Percentiles rank a stretch among this genome's conserved stretches.
Conservation (phyloP, 1,140 invertebrate species). For the Leptinotarsa undecemlineata region DNA sequence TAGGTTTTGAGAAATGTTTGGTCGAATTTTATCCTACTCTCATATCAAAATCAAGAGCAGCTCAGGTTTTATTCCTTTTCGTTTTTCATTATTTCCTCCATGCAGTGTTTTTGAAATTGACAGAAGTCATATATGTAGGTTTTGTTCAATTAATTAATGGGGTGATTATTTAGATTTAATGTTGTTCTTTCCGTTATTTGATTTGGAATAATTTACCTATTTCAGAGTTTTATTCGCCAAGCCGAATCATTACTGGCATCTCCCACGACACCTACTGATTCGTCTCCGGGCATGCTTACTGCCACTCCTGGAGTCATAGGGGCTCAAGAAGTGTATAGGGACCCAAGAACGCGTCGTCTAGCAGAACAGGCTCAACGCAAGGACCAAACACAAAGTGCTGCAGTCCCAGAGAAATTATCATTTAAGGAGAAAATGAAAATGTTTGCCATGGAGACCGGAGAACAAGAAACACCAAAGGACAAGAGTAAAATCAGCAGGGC, state of each 20-base stretch:
- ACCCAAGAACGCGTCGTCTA: conserved; percentile 79
- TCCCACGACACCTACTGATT: conserved; percentile 68
- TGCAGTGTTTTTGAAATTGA: too few species aligned
- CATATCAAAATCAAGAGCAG: too few species aligned
- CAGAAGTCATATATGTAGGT: too few species aligned
- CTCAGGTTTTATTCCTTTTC: too few species aligned
- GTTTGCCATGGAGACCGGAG: conserved; percentile 92
- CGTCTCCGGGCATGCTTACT: conserved; percentile 57
- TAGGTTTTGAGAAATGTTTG: too few species aligned
- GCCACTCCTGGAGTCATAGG: conserved; percentile 91
- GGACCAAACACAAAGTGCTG: conserved; percentile 63
- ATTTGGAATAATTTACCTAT: conserved; percentile 30
- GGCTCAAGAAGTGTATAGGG: conserved; percentile 91
- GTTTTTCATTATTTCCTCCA: too few species aligned
- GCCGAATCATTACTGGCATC: conserved; percentile 76
- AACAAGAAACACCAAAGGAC: conserved; percentile 83
- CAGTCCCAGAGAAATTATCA: conserved; percentile 85
- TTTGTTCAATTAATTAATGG: too few species aligned
- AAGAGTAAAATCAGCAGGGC: conserved; percentile 93
- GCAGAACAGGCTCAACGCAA: conserved; percentile 77
- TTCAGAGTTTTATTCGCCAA: conserved; percentile 79
- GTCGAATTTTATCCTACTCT: too few species aligned
- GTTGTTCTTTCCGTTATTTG: too few species aligned
- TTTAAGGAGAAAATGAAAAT: conserved; percentile 98
- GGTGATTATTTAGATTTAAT: too few species aligned